These are phyloP conservation scores for Liopterus haemorrhoidalis DNA, from an alignment of 2,888 invertebrate species.

Conservation along the genomic window DNA sequence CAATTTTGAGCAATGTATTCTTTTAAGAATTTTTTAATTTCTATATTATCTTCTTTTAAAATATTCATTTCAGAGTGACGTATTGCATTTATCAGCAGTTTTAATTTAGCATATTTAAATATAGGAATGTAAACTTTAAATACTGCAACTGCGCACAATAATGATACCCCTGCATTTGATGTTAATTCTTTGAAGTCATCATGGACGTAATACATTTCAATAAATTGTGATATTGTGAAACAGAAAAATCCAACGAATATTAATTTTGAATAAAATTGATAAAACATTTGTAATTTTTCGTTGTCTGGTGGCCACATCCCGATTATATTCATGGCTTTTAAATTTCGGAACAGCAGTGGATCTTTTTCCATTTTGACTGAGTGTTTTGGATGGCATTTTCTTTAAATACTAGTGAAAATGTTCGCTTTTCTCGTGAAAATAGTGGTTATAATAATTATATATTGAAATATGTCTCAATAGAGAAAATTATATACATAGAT, in stretches of 20 bases:
- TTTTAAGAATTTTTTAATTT: conserved; percentile 9
- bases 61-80: conserved; percentile 12
- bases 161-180: conserved; percentile 18
- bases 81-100: conserved; percentile 12
- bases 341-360: conserved; percentile 14
- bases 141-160: conserved; percentile 15
- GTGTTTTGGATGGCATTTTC: too few species aligned
- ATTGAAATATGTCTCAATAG: too few species aligned
- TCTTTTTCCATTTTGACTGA: conserved; percentile 17
- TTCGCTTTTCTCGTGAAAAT: too few species aligned
- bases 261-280: conserved; percentile 10
- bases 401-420: too few species aligned
- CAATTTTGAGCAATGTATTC: conserved; percentile 15
- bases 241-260: conserved; percentile 14
- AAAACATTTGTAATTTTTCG: conserved; percentile 1
- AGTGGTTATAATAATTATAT: too few species aligned
- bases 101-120: conserved; percentile 10
- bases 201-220: conserved; percentile 18
- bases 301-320: conserved; percentile 19
- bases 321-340: conserved; percentile 12
- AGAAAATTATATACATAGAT: too few species aligned
- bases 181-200: conserved; percentile 18
- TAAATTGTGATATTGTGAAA: conserved; percentile 18
- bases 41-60: background rate
- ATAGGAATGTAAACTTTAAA: conserved; percentile 16